A percentile compares a stretch with the other conserved stretches of the same genome.
These are phyloP conservation scores for Urocynchramus pylzowi DNA, from an alignment of 2,113 vertebrate genomes.

Conservation along the genomic window DNA sequence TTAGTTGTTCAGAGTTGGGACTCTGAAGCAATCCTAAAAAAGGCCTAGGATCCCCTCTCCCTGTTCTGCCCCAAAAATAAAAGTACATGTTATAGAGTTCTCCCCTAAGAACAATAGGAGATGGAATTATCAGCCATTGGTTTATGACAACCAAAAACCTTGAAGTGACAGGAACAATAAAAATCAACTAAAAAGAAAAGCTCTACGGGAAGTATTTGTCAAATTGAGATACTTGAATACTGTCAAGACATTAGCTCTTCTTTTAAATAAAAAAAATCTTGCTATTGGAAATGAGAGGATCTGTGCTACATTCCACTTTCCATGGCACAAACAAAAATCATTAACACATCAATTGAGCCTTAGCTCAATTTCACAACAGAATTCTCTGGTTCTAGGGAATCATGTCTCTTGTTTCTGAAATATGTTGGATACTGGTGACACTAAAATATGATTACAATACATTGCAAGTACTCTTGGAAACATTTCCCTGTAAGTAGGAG, in stretches of 20 bases:
- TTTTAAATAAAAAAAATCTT: background rate
- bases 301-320: background rate
- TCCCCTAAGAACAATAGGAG: background rate
- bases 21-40: background rate
- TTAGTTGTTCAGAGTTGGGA: too few species aligned
- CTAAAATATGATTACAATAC: background rate
- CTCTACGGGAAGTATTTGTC: background rate
- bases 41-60: background rate
- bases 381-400: background rate
- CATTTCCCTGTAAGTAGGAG: background rate
- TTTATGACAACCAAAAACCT: background rate
- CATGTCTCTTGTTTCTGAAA: background rate
- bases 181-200: background rate
- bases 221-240: background rate
- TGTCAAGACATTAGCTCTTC: background rate
- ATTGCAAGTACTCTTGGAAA: background rate
- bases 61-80: background rate
- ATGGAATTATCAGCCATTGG: background rate
- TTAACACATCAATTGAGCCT: background rate
- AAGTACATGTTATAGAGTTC: background rate
- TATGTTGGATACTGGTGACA: background rate
- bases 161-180: background rate
- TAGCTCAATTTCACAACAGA: background rate
- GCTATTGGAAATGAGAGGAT: background rate
- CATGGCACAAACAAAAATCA: background rate